Evolutionary conservation across 2,113 vertebrate species (phyloP).

Genomic region (Hylia prasina): DNA sequence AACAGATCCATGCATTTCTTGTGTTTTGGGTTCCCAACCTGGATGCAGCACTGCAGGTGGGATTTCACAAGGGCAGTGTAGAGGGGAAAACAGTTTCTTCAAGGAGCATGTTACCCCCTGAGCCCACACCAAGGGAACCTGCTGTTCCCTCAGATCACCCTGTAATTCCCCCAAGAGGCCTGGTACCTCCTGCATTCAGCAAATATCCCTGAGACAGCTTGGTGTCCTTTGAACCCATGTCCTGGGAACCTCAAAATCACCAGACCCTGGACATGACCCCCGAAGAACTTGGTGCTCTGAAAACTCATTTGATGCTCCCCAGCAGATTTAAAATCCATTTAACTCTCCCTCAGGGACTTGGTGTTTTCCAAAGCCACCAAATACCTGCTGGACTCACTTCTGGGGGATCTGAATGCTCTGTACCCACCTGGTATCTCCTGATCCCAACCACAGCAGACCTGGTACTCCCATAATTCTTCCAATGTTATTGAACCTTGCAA

Average conservation of each 20-base stretch:
- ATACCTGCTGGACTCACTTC: neutral
- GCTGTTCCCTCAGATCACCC: neutral
- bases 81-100: neutral
- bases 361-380: neutral
- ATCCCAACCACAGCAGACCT: neutral
- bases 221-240: neutral
- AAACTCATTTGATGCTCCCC: neutral
- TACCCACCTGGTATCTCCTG: neutral
- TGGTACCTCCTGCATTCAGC: neutral
- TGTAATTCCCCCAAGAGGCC: neutral
- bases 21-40: neutral
- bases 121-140: neutral
- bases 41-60: neutral
- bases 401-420: neutral
- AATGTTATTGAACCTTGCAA: neutral
- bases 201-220: neutral
- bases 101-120: neutral
- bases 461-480: neutral
- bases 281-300: neutral
- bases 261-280: neutral
- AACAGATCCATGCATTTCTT: neutral
- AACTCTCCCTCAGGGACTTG: neutral
- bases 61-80: neutral
- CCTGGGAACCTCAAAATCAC: neutral
- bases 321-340: neutral